Percentiles rank a stretch among this genome's conserved stretches.
Conservation (phyloP, 23 tunicate genomes). For the Pegea sp. region DNA sequence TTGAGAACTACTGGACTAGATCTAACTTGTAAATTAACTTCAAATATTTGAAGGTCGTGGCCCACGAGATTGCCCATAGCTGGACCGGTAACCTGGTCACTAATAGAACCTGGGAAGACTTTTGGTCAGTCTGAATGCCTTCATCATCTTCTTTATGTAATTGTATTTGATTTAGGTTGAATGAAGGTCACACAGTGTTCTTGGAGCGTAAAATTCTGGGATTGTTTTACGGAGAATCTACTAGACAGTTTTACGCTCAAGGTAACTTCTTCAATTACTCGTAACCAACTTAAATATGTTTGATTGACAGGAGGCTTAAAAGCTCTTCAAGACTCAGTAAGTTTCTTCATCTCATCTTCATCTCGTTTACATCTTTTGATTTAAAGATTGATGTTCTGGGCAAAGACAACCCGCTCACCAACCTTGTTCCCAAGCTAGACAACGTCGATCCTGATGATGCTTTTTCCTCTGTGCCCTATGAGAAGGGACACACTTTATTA, state of each 20-base stretch:
- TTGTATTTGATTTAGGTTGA: conserved; percentile 47
- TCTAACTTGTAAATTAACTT: too few species aligned
- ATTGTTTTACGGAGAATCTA: conserved; percentile 22
- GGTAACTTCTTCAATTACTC: conserved; percentile 12
- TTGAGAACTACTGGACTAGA: too few species aligned
- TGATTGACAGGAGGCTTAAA: conserved; percentile 17
- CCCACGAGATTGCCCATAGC: conserved; percentile 96
- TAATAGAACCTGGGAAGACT: conserved; percentile 94
- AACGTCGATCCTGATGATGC: conserved; percentile 94
- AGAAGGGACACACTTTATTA: conserved; percentile 86
- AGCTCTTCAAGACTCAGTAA: conserved; percentile 27
- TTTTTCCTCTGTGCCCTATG: conserved; percentile 95
- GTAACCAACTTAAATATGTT: background rate
- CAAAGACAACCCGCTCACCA: conserved; percentile 33
- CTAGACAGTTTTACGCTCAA: conserved; percentile 56
- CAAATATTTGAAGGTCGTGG: conserved; percentile 72
- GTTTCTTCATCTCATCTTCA: background rate
- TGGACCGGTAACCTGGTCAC: conserved; percentile 99
- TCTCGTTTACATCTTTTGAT: too few species aligned
- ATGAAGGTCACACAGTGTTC: conserved; percentile 98
- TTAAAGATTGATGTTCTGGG: conserved; percentile 66
- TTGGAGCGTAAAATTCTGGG: conserved; percentile 78
- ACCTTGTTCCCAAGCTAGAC: conserved; percentile 48
- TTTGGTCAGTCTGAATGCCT: conserved; percentile 37
- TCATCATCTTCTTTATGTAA: background rate